These are phyloP conservation scores for Petrolisthes cinctipes DNA, from an alignment of 2,888 invertebrate species.

Conservation along the genomic window DNA sequence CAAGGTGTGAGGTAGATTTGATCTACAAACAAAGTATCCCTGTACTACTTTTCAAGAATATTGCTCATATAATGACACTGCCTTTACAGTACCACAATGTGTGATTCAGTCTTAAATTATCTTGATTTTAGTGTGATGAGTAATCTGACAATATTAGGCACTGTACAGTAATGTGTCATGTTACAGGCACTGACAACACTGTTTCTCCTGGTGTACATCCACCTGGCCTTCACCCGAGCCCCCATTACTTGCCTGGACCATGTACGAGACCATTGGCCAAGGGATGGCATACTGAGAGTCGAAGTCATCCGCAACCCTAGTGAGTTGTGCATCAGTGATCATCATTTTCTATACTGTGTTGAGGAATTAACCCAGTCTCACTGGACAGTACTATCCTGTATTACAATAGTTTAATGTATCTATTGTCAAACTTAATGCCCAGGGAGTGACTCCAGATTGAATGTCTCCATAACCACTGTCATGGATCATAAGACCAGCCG, in stretches of 20 bases:
- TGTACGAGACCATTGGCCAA: slow-evolving; percentile 90
- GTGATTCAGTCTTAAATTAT: no score
- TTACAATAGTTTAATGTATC: background rate
- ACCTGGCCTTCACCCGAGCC: slow-evolving; percentile 90
- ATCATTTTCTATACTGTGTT: no score
- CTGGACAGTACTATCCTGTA: background rate
- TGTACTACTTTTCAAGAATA: background rate
- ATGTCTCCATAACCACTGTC: background rate
- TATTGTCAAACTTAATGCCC: background rate
- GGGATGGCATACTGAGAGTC: slow-evolving; percentile 92
- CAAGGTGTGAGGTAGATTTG: background rate
- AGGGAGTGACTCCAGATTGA: background rate
- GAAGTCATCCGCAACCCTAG: slow-evolving; percentile 82
- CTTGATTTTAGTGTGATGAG: no score
- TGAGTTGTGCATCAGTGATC: slow-evolving; percentile 25
- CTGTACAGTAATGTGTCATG: no score
- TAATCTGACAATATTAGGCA: no score
- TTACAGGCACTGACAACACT: slow-evolving; percentile 85
- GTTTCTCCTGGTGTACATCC: slow-evolving; percentile 93
- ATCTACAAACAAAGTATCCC: background rate
- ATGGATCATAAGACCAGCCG: no score
- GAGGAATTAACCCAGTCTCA: background rate
- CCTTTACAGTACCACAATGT: background rate
- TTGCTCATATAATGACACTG: background rate
- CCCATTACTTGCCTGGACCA: slow-evolving; percentile 94